Evolutionary conservation across 2,888 invertebrate species (phyloP).

Genomic region (Leptinotarsa haldemani): DNA sequence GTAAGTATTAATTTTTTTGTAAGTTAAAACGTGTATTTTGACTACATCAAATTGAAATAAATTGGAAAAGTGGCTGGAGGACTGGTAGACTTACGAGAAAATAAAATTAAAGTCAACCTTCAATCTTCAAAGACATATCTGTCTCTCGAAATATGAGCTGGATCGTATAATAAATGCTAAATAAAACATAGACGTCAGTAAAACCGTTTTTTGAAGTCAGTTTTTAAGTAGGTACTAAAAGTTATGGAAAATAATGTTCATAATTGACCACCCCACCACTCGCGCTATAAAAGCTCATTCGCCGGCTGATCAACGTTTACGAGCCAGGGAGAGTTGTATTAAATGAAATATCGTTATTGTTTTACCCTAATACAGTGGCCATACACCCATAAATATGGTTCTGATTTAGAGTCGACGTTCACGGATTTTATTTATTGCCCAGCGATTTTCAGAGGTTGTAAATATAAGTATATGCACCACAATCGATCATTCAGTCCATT

Average conservation of each 20-base stretch:
- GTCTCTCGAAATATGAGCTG: no score
- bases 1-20: neutral
- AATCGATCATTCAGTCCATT: neutral
- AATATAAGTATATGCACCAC: slow-evolving; percentile 46
- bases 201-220: no score
- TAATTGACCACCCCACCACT: neutral
- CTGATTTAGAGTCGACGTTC: slow-evolving; percentile 64
- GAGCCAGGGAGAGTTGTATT: slow-evolving; percentile 24
- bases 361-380: slow-evolving; percentile 56
- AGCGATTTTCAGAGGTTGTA: slow-evolving; percentile 61
- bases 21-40: slow-evolving; percentile 9
- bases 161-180: no score
- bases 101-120: no score
- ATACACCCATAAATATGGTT: slow-evolving; percentile 60
- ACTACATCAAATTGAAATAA: neutral
- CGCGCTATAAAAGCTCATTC: neutral
- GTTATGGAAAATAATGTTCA: no score
- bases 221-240: no score
- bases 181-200: no score
- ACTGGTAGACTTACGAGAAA: no score
- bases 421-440: slow-evolving; percentile 58
- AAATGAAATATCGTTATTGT: slow-evolving; percentile 51
- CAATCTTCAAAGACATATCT: no score
- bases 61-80: neutral
- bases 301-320: slow-evolving; percentile 12